These are phyloP conservation scores for Tachuris rubrigastra DNA, from an alignment of 2,113 vertebrate genomes.

Conservation along the genomic window DNA sequence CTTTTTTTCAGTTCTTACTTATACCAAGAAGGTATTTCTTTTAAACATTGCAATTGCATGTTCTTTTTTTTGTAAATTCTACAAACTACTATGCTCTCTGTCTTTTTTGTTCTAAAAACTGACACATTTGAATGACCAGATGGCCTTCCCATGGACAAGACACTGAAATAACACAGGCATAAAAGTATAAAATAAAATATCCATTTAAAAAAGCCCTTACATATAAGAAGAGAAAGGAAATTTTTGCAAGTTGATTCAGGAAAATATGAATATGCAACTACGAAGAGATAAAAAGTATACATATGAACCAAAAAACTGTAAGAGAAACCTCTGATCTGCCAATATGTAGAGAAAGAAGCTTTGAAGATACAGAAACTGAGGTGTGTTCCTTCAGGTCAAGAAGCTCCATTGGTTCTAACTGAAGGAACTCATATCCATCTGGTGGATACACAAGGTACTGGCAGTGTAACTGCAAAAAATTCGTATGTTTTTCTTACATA, in stretches of 20 bases:
- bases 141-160: neutral
- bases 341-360: neutral
- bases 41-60: neutral
- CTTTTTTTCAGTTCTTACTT: too few species aligned
- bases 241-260: neutral
- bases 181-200: neutral
- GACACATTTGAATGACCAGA: neutral
- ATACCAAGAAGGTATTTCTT: too few species aligned
- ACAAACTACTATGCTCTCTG: neutral
- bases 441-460: neutral
- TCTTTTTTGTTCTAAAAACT: neutral
- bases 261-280: neutral
- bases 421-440: neutral
- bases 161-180: neutral
- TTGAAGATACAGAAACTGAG: neutral
- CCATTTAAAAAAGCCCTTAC: neutral
- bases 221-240: neutral
- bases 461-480: neutral
- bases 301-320: neutral
- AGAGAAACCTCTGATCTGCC: neutral
- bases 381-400: neutral
- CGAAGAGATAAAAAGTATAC: neutral
- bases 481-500: neutral
- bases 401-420: neutral
- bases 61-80: neutral